These are phyloP conservation scores for Melanostoma scalare DNA, from an alignment of 2,888 invertebrate genomes.

Conservation along the genomic window DNA sequence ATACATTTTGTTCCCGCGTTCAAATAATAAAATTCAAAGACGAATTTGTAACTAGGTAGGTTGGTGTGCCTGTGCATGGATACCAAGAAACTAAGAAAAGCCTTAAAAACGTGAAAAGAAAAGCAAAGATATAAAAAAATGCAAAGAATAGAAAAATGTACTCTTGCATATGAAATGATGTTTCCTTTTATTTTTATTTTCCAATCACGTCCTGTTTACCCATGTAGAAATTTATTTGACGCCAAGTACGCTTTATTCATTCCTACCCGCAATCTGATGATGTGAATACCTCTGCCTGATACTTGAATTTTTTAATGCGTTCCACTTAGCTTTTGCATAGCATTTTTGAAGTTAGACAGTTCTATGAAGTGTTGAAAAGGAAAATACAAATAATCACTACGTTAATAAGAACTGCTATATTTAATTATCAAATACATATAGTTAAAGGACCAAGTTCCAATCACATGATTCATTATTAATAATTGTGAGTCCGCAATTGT, in stretches of 20 bases:
- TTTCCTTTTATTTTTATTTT: conserved; percentile 66
- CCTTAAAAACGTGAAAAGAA: conserved; percentile 1
- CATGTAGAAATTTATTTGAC: conserved; percentile 69
- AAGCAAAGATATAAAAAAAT: conserved; percentile 20
- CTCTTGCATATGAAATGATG: conserved; percentile 60
- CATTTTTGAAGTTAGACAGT: background rate
- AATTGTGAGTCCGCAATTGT: background rate
- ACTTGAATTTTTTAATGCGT: conserved; percentile 29
- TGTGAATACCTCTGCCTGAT: conserved; percentile 63
- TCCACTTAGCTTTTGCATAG: conserved; percentile 10
- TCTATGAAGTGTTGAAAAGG: background rate
- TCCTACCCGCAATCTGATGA: conserved; percentile 63
- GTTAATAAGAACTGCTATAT: no score
- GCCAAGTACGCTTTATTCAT: conserved; percentile 65
- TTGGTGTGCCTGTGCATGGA: background rate
- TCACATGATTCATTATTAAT: background rate
- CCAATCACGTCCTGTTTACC: conserved; percentile 70
- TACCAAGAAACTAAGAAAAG: conserved; percentile 12
- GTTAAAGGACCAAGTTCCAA: no score
- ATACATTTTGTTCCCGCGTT: conserved; percentile 22
- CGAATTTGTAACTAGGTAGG: conserved; percentile 3
- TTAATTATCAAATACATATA: no score
- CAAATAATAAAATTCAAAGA: conserved; percentile 56
- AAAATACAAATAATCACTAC: background rate
- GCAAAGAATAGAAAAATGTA: conserved; percentile 38